phyloP scores from a whole-genome alignment of 2,888 invertebrate species.

The Ceramica pisi region DNA sequence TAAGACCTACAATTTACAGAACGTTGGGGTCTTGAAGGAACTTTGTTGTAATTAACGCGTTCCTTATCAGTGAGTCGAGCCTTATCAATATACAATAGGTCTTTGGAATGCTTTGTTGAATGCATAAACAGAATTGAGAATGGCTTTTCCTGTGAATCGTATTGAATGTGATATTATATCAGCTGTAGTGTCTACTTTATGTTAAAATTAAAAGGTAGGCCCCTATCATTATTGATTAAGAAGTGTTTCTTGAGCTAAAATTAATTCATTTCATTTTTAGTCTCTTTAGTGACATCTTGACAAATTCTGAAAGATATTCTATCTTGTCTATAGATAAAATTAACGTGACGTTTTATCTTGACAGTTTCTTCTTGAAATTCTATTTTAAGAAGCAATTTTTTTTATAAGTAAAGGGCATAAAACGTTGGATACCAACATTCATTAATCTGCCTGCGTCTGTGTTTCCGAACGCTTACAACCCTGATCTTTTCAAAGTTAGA shows the following conservation, averaged over 20 bases:
- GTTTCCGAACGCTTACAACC: too few species aligned
- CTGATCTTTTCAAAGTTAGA: too few species aligned
- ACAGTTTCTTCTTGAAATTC: background rate
- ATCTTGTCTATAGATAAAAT: background rate
- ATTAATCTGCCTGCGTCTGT: too few species aligned
- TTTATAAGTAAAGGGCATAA: too few species aligned
- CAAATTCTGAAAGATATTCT: background rate
- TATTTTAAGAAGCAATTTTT: background rate
- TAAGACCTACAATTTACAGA: conserved; percentile 15
- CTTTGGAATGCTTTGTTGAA: conserved; percentile 12
- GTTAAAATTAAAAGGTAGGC: background rate
- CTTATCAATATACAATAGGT: conserved; percentile 39
- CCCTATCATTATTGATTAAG: background rate
- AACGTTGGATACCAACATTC: too few species aligned
- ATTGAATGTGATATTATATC: background rate
- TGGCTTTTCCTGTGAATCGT: background rate
- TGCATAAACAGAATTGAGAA: conserved; percentile 14
- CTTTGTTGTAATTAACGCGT: conserved; percentile 3
- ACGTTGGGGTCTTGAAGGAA: background rate
- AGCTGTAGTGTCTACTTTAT: too few species aligned
- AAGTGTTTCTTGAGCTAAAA: background rate
- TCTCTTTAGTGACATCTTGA: background rate
- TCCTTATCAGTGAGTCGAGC: conserved; percentile 6
- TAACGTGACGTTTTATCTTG: background rate
- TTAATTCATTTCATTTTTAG: background rate